Evolutionary conservation across 2,797 vertebrate genomes (phyloP).

Genomic region (Leuciscus waleckii): DNA sequence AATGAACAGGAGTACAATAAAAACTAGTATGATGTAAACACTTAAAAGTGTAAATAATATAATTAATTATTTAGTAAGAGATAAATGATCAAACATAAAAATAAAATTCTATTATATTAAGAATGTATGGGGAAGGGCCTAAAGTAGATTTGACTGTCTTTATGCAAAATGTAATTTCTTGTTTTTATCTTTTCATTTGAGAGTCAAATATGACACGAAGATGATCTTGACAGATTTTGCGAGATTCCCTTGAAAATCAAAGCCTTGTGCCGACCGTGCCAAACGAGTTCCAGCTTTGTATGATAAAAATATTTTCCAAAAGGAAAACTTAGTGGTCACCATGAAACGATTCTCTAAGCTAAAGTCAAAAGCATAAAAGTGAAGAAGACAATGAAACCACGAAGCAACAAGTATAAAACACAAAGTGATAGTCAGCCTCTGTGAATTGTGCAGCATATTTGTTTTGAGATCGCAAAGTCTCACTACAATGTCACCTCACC

Average conservation of each 20-base stretch:
- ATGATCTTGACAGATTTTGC: background rate
- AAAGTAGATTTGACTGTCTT: background rate
- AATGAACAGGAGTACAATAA: background rate
- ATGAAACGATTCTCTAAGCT: background rate
- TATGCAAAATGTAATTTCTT: background rate
- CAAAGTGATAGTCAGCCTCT: constrained; percentile 24
- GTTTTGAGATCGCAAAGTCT: background rate
- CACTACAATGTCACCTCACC: background rate
- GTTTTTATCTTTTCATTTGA: background rate
- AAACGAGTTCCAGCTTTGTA: constrained; percentile 21
- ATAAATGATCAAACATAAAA: background rate
- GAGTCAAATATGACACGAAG: background rate
- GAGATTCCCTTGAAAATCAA: background rate
- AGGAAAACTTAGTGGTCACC: constrained; percentile 24
- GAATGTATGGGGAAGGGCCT: background rate
- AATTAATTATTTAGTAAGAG: background rate
- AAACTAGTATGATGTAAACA: background rate
- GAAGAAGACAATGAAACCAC: constrained; percentile 6
- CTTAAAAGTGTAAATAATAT: background rate
- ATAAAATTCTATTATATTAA: background rate
- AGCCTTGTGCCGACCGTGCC: background rate
- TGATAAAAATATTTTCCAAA: background rate
- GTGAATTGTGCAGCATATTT: constrained; percentile 10
- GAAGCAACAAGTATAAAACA: constrained; percentile 2
- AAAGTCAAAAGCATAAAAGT: constrained; percentile 17